Conservation (phyloP, 1,140 invertebrate genomes). For the Aphelinus atriplicis region DNA sequence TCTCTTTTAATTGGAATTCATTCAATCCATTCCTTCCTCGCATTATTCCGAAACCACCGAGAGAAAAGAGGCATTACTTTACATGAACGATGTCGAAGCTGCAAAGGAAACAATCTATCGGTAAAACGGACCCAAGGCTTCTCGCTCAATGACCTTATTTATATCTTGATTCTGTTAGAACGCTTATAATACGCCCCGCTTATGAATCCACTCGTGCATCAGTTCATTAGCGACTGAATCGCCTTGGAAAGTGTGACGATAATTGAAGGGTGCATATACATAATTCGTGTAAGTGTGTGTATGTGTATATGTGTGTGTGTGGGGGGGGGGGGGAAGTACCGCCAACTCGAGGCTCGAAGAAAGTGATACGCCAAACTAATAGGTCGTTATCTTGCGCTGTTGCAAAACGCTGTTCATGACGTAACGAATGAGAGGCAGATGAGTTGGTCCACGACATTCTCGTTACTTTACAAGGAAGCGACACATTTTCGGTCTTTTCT, state of each 20-base stretch:
- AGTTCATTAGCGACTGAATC: constrained; percentile 13
- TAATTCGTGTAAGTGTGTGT: constrained; percentile 19
- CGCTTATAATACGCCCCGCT: neutral
- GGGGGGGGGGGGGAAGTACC: too few relatives aligned
- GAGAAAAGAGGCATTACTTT: too few relatives aligned
- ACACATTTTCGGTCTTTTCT: too few relatives aligned
- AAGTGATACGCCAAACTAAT: constrained; percentile 47
- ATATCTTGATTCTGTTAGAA: too few relatives aligned
- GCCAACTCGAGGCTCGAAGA: constrained; percentile 38
- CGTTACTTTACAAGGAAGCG: too few relatives aligned
- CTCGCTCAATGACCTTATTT: too few relatives aligned
- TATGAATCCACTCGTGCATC: neutral
- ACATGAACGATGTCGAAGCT: too few relatives aligned
- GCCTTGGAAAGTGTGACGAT: constrained; percentile 6
- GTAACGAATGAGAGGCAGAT: too few relatives aligned
- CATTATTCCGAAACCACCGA: too few relatives aligned
- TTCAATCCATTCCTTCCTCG: neutral
- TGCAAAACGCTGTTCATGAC: neutral
- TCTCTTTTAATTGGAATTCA: constrained; percentile 12
- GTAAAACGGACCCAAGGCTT: too few relatives aligned
- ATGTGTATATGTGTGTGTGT: neutral
- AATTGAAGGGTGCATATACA: constrained; percentile 36
- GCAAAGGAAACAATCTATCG: too few relatives aligned
- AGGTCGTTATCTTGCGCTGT: constrained; percentile 44
- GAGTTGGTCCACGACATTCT: too few relatives aligned